phyloP scores from a whole-genome alignment of 2,113 vertebrate genomes.

The mouse (Mus musculus) region GRCm39 chr5:15937501-15938000 shows the following conservation, averaged over 20 bases:
- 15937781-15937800: background rate
- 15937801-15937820: background rate
- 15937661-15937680: background rate
- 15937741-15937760: background rate
- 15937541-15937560: background rate
- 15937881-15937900: conserved; percentile 8
- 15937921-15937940: background rate
- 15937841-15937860: background rate
- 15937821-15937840: conserved; percentile 15
- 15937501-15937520: background rate
- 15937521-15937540: background rate
- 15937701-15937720: background rate
- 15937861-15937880: background rate
- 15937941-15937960: background rate
- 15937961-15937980: background rate
- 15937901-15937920: background rate
- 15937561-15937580: background rate
- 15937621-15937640: background rate
- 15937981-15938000: background rate
- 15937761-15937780: background rate
- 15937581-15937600: background rate
- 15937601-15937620: background rate
- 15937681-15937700: background rate
- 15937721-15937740: background rate
- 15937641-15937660: too few species aligned